These are phyloP conservation scores for Nematolebias whitei DNA, from an alignment of 2,113 vertebrate genomes.

Conservation along the genomic window DNA sequence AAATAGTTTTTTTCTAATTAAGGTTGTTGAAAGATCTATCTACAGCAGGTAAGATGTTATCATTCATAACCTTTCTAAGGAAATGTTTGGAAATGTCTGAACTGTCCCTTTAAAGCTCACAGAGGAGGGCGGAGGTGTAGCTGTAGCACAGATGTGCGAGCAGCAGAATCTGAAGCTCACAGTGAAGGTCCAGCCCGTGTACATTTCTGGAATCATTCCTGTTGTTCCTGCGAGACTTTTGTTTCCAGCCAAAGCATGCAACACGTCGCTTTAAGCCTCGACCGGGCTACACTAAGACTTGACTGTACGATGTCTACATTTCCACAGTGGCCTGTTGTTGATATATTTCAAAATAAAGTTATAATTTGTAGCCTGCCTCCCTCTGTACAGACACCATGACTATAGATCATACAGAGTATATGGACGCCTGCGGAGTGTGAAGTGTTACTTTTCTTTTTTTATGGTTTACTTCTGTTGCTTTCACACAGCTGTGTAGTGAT, in stretches of 20 bases:
- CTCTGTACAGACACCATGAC: constrained; percentile 83
- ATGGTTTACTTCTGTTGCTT: constrained; percentile 73
- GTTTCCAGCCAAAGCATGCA: constrained; percentile 95
- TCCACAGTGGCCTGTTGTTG: constrained; percentile 84
- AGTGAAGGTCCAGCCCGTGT: constrained; percentile 78
- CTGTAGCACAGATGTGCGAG: background rate
- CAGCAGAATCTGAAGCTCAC: constrained; percentile 81
- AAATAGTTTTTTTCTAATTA: too few relatives aligned
- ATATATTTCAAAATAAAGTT: constrained; percentile 70
- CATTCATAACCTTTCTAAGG: too few relatives aligned
- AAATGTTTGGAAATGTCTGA: too few relatives aligned
- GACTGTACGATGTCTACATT: constrained; percentile 84
- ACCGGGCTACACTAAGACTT: constrained; percentile 83
- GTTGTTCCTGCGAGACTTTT: constrained; percentile 63
- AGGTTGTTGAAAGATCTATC: too few relatives aligned
- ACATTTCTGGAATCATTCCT: constrained; percentile 71
- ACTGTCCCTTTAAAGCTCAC: constrained; percentile 31
- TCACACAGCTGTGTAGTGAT: constrained; percentile 75
- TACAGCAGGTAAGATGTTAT: too few relatives aligned
- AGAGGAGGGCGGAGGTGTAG: constrained; percentile 8
- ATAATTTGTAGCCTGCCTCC: constrained; percentile 85
- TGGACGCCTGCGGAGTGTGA: constrained; percentile 85
- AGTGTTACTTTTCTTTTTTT: constrained; percentile 83
- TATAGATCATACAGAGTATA: constrained; percentile 71
- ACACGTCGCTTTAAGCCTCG: constrained; percentile 89